phyloP scores from a whole-genome alignment of 2,113 vertebrate genomes.

The Genyomyrus donnyi region DNA sequence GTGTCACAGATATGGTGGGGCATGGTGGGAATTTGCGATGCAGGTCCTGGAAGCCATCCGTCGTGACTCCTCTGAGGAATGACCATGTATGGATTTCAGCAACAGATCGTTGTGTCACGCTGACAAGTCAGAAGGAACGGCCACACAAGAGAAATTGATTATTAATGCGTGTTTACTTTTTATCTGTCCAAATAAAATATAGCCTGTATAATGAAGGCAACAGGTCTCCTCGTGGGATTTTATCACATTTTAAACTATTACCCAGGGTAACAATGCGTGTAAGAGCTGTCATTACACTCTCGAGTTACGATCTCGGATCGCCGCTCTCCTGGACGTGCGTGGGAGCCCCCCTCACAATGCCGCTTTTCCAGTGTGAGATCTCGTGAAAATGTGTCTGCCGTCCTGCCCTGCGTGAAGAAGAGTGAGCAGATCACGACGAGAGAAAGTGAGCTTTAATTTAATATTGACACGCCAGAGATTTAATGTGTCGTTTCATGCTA shows the following conservation, averaged over 20 bases:
- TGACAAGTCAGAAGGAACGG: background rate
- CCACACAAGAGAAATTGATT: background rate
- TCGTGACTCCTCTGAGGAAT: background rate
- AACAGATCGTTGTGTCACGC: background rate
- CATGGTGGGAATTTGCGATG: background rate
- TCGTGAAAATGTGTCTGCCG: background rate
- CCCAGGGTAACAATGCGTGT: background rate
- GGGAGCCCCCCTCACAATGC: background rate
- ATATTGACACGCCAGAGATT: conserved; percentile 12
- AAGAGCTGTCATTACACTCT: background rate
- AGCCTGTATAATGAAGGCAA: background rate
- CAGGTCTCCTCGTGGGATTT: background rate
- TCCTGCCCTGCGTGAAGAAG: background rate
- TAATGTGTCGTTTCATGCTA: background rate
- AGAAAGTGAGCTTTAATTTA: background rate
- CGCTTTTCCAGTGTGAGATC: background rate
- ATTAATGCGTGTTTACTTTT: background rate
- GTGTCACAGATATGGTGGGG: background rate
- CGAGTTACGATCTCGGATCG: background rate
- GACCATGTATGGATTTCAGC: background rate
- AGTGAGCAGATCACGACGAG: background rate
- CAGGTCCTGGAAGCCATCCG: background rate
- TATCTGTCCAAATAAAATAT: background rate
- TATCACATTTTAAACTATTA: conserved; percentile 3
- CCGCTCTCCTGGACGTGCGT: background rate